Base-by-base conservation (phyloP, 2,113 vertebrate species). In the Sander lucioperca region DNA sequence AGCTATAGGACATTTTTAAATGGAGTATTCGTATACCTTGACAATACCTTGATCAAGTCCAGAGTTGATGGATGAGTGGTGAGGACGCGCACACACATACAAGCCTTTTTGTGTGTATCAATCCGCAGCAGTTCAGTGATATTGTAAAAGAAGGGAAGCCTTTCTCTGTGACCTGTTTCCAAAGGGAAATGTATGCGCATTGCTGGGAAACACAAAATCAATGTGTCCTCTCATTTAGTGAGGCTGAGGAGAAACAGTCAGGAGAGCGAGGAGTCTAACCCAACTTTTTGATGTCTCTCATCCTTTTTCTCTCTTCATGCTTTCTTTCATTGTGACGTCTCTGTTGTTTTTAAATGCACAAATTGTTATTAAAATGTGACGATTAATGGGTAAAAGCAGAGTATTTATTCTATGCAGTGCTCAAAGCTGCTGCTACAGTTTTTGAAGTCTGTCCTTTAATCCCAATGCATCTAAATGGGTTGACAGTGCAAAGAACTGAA, bases 181-280 rank as follows among this genome's bases (percentile, higher is more conserved):
- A 48, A 47, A 50, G 27, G 54, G 27, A 78, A 39, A 36, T 27
- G 16, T 6, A 11, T 76, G 47, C 56, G 27, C 27, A 69, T 51
- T 68, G 43, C 54, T 61, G 54, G 27, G 27, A 59, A 61, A 68
- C 39, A 47, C 23, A 77, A 53, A 75, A 71, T 71, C 66, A 53
- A 45, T 63, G 16, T 63, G 72, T 68, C 69, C 21, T 62, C 67
- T 33, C 30, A 33, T 33, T 33, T 33, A 33, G 30, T 33, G 30
- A 33, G 30, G 30, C 30, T 33, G 30, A 62, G 48, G 47, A 75
- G 33, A 61, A 59, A 74, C 19, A 59, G 19, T 3, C 14, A 18
- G 9, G 6, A 78, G 45, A 61, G 6, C 19, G 43, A 27, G 25
- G 30, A 19, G 63, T 61, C 45, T 19, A 27, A 14, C 23, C 6